Conservation (phyloP, 2,888 invertebrate species). For the Drosophila pseudotakahashii region DNA sequence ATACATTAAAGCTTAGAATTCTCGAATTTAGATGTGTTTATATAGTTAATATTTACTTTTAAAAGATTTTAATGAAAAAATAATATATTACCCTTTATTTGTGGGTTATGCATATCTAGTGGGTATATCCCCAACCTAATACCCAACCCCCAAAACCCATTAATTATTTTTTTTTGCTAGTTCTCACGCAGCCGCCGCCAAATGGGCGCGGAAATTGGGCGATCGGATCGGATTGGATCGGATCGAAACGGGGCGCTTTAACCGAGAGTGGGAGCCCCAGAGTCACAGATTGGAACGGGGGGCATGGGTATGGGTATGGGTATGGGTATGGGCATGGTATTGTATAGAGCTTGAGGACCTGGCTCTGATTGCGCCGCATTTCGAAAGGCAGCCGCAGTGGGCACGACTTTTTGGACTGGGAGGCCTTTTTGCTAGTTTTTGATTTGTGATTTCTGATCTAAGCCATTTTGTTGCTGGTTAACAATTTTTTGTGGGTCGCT, state of each 20-base stretch:
- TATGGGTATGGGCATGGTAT: background rate
- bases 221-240: slow-evolving; percentile 11
- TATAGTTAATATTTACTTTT: background rate
- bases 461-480: slow-evolving; percentile 51
- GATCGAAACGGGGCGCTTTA: slow-evolving; percentile 19
- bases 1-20: no score
- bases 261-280: slow-evolving; percentile 16
- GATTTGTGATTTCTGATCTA: slow-evolving; percentile 55
- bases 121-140: background rate
- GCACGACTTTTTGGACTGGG: slow-evolving; percentile 6
- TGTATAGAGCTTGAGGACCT: slow-evolving; percentile 2
- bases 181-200: slow-evolving; percentile 72
- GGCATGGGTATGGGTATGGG: background rate
- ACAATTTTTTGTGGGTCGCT: slow-evolving; percentile 65
- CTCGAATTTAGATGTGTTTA: background rate
- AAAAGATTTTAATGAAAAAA: background rate
- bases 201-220: slow-evolving; percentile 77
- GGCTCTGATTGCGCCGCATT: slow-evolving; percentile 13
- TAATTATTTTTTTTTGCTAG: slow-evolving; percentile 37
- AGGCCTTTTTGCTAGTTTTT: slow-evolving; percentile 44
- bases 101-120: background rate
- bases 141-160: background rate
- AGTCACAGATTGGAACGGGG: slow-evolving; percentile 3
- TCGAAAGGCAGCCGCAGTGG: slow-evolving; percentile 35
- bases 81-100: no score